Percentiles rank a stretch among this genome's conserved stretches.
phyloP scores from a whole-genome alignment of 2,797 vertebrate species.

The Coendou prehensilis region DNA sequence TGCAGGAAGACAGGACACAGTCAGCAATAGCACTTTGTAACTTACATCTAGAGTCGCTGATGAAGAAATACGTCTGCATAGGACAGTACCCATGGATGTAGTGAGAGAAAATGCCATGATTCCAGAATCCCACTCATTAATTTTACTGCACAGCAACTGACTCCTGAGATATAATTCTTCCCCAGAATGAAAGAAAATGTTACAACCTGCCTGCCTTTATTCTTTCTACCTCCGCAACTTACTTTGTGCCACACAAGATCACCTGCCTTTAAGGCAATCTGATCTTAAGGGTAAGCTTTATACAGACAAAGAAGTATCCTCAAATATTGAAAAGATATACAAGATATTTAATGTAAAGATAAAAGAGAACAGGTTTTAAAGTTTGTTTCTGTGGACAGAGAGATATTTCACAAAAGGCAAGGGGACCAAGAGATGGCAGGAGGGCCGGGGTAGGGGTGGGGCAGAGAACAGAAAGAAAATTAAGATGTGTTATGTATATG shows the following conservation, averaged over 20 bases:
- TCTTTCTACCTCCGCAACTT: background rate
- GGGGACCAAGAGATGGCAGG: background rate
- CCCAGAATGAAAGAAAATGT: background rate
- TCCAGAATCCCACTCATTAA: constrained; percentile 10
- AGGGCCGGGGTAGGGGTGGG: background rate
- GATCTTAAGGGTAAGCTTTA: background rate
- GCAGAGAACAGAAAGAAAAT: background rate
- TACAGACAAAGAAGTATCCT: constrained; percentile 1
- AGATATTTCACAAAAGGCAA: background rate
- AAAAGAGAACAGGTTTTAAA: constrained; percentile 47
- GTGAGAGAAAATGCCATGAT: constrained; percentile 27
- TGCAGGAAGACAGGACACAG: constrained; percentile 82
- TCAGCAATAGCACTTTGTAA: background rate
- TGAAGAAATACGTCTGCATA: background rate
- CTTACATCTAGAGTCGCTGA: background rate
- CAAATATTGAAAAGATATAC: constrained; percentile 36
- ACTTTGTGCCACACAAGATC: background rate
- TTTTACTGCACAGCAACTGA: constrained; percentile 26
- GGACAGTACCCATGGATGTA: background rate
- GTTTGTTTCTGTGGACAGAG: background rate
- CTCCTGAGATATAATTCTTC: background rate
- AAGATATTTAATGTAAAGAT: constrained; percentile 60
- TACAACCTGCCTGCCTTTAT: background rate
- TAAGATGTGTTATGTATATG: background rate
- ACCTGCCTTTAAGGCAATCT: constrained; percentile 38